phyloP scores from a whole-genome alignment of 2,888 invertebrate species.

The Aphidius colemani region DNA sequence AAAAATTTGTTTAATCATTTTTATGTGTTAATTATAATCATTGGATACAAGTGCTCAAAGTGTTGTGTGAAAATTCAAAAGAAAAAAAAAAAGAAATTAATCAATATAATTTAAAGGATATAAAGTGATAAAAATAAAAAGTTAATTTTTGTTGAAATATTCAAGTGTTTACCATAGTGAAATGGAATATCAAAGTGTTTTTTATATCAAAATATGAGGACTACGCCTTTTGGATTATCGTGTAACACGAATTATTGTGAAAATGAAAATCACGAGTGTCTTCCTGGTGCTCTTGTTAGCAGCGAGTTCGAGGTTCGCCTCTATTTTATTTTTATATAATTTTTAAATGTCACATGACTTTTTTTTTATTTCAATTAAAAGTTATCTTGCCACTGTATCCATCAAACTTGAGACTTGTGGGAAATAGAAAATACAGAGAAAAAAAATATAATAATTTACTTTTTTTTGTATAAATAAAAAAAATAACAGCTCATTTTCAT shows the following conservation, averaged over 20 bases:
- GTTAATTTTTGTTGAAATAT: conserved; percentile 11
- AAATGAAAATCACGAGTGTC: conserved; percentile 52
- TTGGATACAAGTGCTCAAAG: background rate
- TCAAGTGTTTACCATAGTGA: conserved; percentile 9
- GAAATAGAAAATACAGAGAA: background rate
- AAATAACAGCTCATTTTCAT: conserved; percentile 12
- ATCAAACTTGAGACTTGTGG: background rate
- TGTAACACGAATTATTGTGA: conserved; percentile 46
- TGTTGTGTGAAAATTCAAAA: background rate
- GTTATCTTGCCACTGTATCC: background rate
- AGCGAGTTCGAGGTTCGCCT: conserved; percentile 48
- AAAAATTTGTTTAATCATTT: too few relatives aligned
- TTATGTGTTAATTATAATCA: background rate
- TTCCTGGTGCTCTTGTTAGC: conserved; percentile 49
- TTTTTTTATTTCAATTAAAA: background rate
- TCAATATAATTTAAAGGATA: conserved; percentile 5
- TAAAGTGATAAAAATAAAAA: conserved; percentile 3
- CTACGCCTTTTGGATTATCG: conserved; percentile 46
- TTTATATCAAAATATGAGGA: conserved; percentile 56
- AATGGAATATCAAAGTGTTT: conserved; percentile 23
- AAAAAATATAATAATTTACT: conserved; percentile 20
- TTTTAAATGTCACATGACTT: background rate
- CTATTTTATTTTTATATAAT: conserved; percentile 10
- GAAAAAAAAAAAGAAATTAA: background rate
- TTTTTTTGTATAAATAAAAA: background rate